These are phyloP conservation scores for Tetranychus piercei DNA, from an alignment of 2,888 invertebrate genomes.

Conservation along the genomic window DNA sequence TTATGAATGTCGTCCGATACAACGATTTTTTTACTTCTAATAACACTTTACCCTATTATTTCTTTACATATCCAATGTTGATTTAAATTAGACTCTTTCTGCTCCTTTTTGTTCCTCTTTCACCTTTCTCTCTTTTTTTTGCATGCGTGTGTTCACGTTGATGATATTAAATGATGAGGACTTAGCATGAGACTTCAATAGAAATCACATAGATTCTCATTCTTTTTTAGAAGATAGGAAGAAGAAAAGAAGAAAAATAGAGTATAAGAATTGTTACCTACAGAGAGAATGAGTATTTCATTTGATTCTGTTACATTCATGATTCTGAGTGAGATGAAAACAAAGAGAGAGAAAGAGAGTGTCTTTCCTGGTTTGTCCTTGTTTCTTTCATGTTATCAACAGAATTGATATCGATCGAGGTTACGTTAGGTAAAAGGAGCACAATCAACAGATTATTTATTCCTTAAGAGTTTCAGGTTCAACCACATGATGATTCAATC, in stretches of 20 bases:
- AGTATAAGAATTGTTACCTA: not conserved
- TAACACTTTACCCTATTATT: not conserved
- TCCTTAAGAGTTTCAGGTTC: not conserved
- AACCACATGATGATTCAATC: slow-evolving; percentile 1
- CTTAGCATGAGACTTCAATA: not conserved
- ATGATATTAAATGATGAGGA: not conserved
- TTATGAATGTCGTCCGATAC: not conserved
- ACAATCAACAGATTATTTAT: not conserved
- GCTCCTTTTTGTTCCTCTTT: not conserved
- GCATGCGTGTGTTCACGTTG: not conserved
- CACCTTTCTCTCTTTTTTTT: too few relatives aligned
- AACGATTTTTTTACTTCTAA: not conserved
- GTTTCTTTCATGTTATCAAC: not conserved
- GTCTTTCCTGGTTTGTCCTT: too few relatives aligned
- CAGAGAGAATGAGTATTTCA: not conserved
- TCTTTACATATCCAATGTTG: not conserved
- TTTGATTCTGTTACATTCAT: not conserved
- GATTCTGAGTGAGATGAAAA: not conserved
- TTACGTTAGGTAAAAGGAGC: not conserved
- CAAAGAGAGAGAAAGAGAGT: not conserved
- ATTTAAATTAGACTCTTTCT: not conserved
- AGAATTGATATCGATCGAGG: not conserved
- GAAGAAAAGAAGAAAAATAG: not conserved
- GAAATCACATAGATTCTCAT: not conserved
- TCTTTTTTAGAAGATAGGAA: not conserved